Conservation (phyloP, 1,140 invertebrate genomes). For the Drosophila aff. region DNA sequence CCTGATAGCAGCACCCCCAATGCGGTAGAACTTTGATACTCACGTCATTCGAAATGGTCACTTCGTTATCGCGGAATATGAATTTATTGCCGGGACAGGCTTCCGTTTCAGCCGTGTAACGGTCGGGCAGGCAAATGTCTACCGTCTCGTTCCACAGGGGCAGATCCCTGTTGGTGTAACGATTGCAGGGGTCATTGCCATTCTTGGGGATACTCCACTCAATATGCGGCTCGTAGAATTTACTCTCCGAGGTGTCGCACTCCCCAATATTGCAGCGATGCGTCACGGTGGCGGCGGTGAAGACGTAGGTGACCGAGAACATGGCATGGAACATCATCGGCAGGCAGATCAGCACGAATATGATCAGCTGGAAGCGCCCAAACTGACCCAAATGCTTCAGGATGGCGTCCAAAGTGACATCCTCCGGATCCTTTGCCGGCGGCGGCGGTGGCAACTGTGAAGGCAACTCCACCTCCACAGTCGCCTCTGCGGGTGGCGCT, state of each 20-base stretch:
- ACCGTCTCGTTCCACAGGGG: constrained; percentile 29
- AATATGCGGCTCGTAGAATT: constrained; percentile 86
- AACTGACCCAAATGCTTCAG: constrained; percentile 86
- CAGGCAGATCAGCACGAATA: constrained; percentile 86
- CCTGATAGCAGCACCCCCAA: constrained; percentile 36
- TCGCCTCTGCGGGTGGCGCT: constrained; percentile 30
- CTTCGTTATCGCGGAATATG: constrained; percentile 74
- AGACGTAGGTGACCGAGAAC: constrained; percentile 86
- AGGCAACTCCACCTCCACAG: constrained; percentile 20
- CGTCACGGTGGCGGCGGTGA: constrained; percentile 86
- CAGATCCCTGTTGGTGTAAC: constrained; percentile 76
- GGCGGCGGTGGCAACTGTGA: background rate
- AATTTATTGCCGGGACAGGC: constrained; percentile 67
- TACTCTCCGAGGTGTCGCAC: constrained; percentile 85
- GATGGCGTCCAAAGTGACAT: constrained; percentile 79
- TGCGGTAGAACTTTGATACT: constrained; percentile 66
- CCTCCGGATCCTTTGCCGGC: constrained; percentile 61
- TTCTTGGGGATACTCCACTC: constrained; percentile 85
- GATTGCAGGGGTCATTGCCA: constrained; percentile 85
- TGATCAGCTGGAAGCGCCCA: constrained; percentile 87
- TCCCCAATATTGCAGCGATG: constrained; percentile 88
- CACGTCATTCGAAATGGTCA: constrained; percentile 81
- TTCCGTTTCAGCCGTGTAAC: constrained; percentile 84
- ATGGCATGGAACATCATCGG: constrained; percentile 86
- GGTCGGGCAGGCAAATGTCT: constrained; percentile 74